Conservation (phyloP, 2,797 vertebrate species). For the Coccyzus lansbergi region DNA sequence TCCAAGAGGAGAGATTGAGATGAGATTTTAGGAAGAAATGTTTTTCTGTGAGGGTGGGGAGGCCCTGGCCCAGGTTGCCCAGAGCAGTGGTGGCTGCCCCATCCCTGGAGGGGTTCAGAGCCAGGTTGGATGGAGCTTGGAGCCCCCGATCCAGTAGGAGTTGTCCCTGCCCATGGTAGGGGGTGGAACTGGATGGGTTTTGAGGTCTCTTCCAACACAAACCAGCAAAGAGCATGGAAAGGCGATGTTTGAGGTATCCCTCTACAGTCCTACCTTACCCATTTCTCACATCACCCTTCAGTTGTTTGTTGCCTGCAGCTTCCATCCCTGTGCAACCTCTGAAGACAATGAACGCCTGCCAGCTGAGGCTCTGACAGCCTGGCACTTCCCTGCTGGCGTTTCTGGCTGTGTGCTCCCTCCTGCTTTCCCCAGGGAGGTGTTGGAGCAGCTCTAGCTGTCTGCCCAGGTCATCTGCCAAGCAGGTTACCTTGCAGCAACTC, state of each 20-base stretch:
- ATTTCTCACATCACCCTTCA: not conserved
- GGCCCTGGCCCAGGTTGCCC: too few relatives aligned
- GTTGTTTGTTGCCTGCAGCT: not conserved
- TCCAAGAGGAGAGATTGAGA: too few relatives aligned
- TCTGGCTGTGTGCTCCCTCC: not conserved
- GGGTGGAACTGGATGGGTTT: too few relatives aligned
- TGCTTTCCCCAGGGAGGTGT: not conserved
- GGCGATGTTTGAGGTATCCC: not conserved
- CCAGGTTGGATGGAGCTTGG: too few relatives aligned
- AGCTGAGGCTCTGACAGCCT: not conserved
- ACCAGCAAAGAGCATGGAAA: rapidly evolving
- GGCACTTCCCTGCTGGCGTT: not conserved
- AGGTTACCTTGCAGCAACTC: not conserved
- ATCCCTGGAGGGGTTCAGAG: too few relatives aligned
- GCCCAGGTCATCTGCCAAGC: not conserved
- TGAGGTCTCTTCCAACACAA: too few relatives aligned
- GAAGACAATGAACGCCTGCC: not conserved
- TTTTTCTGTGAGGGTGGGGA: too few relatives aligned
- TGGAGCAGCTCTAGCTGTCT: not conserved
- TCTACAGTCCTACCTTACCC: not conserved
- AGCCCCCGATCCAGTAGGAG: too few relatives aligned
- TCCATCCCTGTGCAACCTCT: not conserved
- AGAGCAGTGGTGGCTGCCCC: too few relatives aligned
- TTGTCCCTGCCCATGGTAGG: too few relatives aligned
- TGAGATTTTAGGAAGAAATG: too few relatives aligned